Evolutionary conservation across 2,888 invertebrate genomes (phyloP).

Genomic region (Lasioglossum vierecki): DNA sequence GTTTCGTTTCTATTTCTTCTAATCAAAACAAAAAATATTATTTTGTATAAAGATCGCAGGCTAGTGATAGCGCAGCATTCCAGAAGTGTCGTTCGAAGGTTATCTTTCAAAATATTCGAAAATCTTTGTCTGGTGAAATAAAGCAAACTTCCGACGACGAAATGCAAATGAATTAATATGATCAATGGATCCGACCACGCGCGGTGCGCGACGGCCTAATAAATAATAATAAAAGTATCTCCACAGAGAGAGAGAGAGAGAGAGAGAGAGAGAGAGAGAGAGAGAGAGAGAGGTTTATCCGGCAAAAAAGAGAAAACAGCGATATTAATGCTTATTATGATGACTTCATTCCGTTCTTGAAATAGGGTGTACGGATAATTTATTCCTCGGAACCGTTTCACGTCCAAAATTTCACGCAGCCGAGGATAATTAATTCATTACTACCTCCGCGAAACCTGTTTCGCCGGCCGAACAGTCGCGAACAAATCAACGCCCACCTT

Average conservation of each 20-base stretch:
- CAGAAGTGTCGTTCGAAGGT: background rate
- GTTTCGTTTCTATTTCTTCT: too few species aligned
- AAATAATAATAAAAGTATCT: background rate
- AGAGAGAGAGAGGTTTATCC: too few species aligned
- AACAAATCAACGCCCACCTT: slow-evolving; percentile 31
- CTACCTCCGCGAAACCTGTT: slow-evolving; percentile 30
- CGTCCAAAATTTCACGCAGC: slow-evolving; percentile 13
- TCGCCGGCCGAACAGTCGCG: slow-evolving; percentile 19
- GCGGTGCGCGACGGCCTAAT: background rate
- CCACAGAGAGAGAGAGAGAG: too few species aligned
- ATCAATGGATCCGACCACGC: background rate
- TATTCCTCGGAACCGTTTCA: background rate
- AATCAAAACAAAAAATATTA: background rate
- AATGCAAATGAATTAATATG: background rate
- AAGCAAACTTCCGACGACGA: background rate
- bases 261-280: too few species aligned
- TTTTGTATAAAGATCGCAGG: background rate
- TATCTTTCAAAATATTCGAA: background rate
- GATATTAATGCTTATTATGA: background rate
- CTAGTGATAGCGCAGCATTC: background rate
- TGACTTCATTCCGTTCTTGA: slow-evolving; percentile 5
- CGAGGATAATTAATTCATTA: slow-evolving; percentile 40
- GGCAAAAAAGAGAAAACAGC: background rate
- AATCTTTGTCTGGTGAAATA: background rate
- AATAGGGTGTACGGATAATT: background rate